Evolutionary conservation across 2,797 vertebrate genomes (phyloP), one percentile per base, ranked within the genome.

Genomic region (Poeciliopsis gracilis): DNA sequence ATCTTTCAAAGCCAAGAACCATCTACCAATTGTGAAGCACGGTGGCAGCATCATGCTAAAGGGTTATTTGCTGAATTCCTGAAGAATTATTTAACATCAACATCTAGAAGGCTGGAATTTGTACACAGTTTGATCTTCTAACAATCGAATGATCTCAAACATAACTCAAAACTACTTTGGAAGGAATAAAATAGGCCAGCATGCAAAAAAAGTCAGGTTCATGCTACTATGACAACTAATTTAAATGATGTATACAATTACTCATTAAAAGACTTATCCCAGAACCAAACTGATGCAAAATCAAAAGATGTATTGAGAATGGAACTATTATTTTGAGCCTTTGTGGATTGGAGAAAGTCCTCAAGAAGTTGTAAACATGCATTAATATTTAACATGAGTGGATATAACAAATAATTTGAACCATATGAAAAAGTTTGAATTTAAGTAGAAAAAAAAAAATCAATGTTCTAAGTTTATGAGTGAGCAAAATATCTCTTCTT

Each of bases 381-480:
- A 33, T 63, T 63, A 5, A 18, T 66, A 20, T 4, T 66, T 18
- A 66, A 20, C 18, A 36, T 4, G 30, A 67, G 36, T 41, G 18
- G 33, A 67, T 12, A 67, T 2, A 38, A 12, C 9, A 41, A 4
- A 36, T 23, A 28, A 23, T 20, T 20, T 18, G 3, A 66, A 38
- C 18, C 18, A 10, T 23, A 67, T 63, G 59, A 36, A 18, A 33
- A 63, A 10, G 59, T 63, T 18, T 36, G 1, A 63, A 63, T 36
- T 36, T 18, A 36, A 36, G 1, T 36, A 36, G 30, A 33, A 63
- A 61, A 33, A 63, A 33, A 30, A 63, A 63, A 61, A 36, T 73
- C 16, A 49, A 51, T 41, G 49, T 72, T 57, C 63, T 45, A 18
- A 28, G 73, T 81, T 81, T 84, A 33, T 12, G n/a, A 72, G 15